A percentile compares a stretch with the other conserved stretches of the same genome.
These are phyloP conservation scores for Lymantria monacha DNA, from an alignment of 2,888 invertebrate genomes.

Conservation along the genomic window DNA sequence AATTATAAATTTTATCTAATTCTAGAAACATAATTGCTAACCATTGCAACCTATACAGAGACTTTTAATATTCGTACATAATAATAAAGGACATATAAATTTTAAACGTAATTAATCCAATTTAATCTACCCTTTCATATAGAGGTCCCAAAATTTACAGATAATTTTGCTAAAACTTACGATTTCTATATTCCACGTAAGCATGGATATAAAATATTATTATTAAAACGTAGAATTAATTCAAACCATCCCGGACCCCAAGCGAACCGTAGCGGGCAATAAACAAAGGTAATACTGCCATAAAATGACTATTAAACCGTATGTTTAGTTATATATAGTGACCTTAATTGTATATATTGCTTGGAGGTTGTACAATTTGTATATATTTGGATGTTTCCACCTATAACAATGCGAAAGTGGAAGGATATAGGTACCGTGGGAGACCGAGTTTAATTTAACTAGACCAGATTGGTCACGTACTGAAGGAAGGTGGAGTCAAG, in stretches of 20 bases:
- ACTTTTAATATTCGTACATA: no score
- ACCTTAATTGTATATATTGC: slow-evolving; percentile 32
- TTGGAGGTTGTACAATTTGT: slow-evolving; percentile 25
- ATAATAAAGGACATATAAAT: neutral
- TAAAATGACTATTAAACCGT: slow-evolving; percentile 35
- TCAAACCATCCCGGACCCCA: slow-evolving; percentile 1
- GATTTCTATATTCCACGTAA: neutral
- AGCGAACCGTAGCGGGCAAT: slow-evolving; percentile 20
- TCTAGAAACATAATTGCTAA: no score
- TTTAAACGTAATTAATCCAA: neutral
- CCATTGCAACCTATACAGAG: no score
- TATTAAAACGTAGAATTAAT: slow-evolving; percentile 10
- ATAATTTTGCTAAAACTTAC: neutral
- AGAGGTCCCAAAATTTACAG: neutral
- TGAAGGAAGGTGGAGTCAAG: no score
- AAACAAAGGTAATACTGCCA: slow-evolving; percentile 33
- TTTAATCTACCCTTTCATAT: neutral
- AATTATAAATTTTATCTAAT: no score
- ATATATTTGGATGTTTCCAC: no score
- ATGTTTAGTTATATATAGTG: slow-evolving; percentile 29
- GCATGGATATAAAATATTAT: slow-evolving; percentile 1
- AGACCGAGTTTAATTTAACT: no score
- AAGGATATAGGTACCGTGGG: no score
- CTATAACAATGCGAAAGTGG: no score
- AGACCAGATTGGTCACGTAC: no score